Conservation (phyloP, 2,797 vertebrate genomes). For the Urosaurus nigricauda region DNA sequence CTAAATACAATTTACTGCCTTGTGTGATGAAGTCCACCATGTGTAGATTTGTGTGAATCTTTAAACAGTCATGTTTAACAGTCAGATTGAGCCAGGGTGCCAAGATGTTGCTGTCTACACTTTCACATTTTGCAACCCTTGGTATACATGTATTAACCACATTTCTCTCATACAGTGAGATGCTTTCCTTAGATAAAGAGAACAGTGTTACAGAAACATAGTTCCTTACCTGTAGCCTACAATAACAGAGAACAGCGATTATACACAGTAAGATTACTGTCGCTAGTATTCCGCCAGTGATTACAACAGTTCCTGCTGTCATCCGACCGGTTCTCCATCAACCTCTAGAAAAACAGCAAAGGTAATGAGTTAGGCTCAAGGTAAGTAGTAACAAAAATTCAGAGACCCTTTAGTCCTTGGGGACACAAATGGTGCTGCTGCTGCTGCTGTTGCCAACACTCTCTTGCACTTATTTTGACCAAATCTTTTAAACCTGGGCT, state of each 20-base stretch:
- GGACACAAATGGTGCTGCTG: neutral
- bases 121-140: neutral
- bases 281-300: slow-evolving; percentile 99
- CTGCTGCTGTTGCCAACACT: too few species aligned
- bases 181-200: neutral
- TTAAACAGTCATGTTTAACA: neutral
- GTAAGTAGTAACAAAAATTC: neutral
- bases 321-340: slow-evolving; percentile 99
- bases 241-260: slow-evolving; percentile 98
- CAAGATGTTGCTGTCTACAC: neutral
- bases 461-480: neutral
- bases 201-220: neutral
- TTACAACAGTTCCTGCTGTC: slow-evolving; percentile 99
- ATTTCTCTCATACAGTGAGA: neutral
- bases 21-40: too few species aligned
- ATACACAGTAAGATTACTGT: slow-evolving; percentile 98
- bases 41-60: neutral
- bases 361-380: accelerated
- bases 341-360: slow-evolving; percentile 83
- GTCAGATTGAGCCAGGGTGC: neutral
- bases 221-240: slow-evolving; percentile 92
- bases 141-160: neutral
- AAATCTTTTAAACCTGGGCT: neutral
- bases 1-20: too few species aligned
- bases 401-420: neutral